A percentile compares a stretch with the other conserved stretches of the same genome.
phyloP scores from a whole-genome alignment of 2,113 vertebrate genomes.

The Isichthys henryi region DNA sequence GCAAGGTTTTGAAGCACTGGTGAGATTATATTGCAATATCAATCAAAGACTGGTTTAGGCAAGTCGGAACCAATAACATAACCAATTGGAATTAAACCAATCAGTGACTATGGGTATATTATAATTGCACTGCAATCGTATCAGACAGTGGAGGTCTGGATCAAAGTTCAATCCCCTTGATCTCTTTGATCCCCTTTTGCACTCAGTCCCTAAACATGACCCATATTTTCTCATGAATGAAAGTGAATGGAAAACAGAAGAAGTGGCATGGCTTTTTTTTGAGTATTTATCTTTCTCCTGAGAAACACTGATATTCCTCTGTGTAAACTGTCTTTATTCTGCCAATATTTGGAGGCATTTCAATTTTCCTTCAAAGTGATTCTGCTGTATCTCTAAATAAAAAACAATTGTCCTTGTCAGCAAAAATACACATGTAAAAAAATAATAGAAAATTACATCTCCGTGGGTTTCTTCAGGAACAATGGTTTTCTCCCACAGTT shows the following conservation, averaged over 20 bases:
- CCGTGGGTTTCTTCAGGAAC: too few species aligned
- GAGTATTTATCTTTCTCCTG: background rate
- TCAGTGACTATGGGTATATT: background rate
- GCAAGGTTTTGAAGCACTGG: background rate
- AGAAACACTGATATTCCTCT: background rate
- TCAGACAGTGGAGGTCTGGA: background rate
- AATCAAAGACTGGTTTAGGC: background rate
- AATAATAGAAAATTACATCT: background rate
- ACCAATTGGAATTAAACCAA: background rate
- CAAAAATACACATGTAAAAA: background rate
- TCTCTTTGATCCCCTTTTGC: background rate
- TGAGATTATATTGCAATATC: background rate
- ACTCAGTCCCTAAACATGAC: background rate
- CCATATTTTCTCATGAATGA: background rate
- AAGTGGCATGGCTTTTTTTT: background rate
- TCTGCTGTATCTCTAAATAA: background rate
- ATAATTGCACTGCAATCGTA: background rate
- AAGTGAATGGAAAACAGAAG: background rate
- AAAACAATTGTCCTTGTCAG: background rate
- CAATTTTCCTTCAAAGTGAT: background rate
- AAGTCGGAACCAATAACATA: background rate
- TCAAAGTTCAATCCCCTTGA: background rate
- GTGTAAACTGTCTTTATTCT: background rate
- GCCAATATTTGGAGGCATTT: background rate
- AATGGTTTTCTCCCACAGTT: too few species aligned